Conservation (phyloP, 2,797 vertebrate species). For the Sebastes flavidus region DNA sequence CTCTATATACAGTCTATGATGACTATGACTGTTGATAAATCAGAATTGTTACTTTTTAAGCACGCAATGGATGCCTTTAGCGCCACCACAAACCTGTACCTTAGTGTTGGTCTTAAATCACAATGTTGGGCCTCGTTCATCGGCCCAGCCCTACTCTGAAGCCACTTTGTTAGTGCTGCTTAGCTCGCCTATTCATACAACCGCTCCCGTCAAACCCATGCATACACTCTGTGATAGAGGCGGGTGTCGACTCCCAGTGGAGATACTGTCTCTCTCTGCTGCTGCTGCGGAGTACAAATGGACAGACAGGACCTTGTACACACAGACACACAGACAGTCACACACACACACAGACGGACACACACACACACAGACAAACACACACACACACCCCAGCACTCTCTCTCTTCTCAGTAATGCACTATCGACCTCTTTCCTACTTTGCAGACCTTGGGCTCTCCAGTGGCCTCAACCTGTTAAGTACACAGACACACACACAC, state of each 20-base stretch:
- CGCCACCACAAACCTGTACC: neutral
- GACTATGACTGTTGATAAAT: no score
- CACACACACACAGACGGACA: neutral
- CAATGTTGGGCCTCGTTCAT: neutral
- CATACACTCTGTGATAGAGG: slow-evolving; percentile 7
- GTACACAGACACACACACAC: slow-evolving; percentile 51
- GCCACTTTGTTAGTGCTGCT: slow-evolving; percentile 13
- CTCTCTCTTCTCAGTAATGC: slow-evolving; percentile 64
- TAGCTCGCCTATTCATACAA: slow-evolving; percentile 15
- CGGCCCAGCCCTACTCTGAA: neutral
- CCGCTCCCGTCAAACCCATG: slow-evolving; percentile 10
- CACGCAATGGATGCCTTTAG: neutral
- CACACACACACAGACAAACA: neutral
- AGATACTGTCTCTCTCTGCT: slow-evolving; percentile 27
- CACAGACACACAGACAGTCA: neutral
- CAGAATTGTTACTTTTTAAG: neutral
- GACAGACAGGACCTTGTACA: slow-evolving; percentile 43
- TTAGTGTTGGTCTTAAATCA: neutral
- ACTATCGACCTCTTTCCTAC: slow-evolving; percentile 76
- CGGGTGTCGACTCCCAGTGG: slow-evolving; percentile 43
- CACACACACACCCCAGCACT: slow-evolving; percentile 6
- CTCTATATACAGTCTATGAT: no score
- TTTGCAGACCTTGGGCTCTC: slow-evolving; percentile 74
- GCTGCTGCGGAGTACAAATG: slow-evolving; percentile 45
- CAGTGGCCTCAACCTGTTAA: slow-evolving; percentile 72